A percentile compares a stretch with the other conserved stretches of the same genome.
Conservation (phyloP, 2,797 vertebrate species). For the Alauda arvensis region DNA sequence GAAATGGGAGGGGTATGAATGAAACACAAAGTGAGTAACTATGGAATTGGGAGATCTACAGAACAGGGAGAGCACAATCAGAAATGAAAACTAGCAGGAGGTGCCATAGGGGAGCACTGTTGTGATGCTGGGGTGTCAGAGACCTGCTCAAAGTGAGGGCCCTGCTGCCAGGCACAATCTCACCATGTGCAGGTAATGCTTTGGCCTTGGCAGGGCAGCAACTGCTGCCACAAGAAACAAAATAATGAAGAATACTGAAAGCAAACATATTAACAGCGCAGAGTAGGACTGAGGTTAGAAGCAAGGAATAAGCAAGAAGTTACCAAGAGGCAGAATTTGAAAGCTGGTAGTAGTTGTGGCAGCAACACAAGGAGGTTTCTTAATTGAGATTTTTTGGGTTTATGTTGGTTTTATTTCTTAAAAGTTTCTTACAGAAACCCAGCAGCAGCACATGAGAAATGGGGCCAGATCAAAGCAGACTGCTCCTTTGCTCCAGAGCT, state of each 20-base stretch:
- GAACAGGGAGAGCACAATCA: not conserved
- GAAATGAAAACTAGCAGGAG: not conserved
- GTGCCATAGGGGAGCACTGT: fast-evolving
- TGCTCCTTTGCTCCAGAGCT: not conserved
- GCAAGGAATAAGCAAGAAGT: not conserved
- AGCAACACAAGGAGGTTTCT: not conserved
- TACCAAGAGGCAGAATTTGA: not conserved
- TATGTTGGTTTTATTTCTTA: not conserved
- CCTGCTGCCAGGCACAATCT: not conserved
- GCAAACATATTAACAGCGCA: not conserved
- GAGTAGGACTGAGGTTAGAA: not conserved
- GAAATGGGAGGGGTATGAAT: not conserved
- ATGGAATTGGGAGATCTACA: not conserved
- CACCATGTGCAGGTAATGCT: fast-evolving
- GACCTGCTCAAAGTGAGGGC: not conserved
- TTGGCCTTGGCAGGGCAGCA: not conserved
- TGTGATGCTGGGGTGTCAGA: not conserved
- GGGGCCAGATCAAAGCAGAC: not conserved
- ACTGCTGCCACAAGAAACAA: not conserved
- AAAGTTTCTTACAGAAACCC: not conserved
- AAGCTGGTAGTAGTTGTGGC: not conserved
- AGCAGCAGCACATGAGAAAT: not conserved
- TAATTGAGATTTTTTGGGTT: not conserved
- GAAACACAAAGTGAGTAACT: not conserved
- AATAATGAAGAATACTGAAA: not conserved